Percentiles rank a stretch among this genome's conserved stretches.
These are phyloP conservation scores for Heterocephalus glaber DNA, from an alignment of 2,113 vertebrate species.

Conservation along the genomic window DNA sequence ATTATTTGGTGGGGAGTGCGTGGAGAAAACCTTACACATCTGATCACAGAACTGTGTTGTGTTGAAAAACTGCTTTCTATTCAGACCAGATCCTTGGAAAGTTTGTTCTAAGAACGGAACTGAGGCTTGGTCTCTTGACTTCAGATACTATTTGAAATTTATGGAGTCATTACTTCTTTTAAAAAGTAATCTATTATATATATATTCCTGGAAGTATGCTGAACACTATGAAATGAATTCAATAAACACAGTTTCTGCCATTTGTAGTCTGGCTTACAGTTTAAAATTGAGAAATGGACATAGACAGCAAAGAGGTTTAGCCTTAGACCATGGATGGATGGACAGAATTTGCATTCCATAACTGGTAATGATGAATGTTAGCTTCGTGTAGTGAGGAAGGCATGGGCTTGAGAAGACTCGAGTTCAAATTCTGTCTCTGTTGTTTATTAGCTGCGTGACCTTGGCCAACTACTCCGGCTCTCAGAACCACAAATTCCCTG, in stretches of 20 bases:
- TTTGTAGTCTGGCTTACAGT: neutral
- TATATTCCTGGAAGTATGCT: neutral
- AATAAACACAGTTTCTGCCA: neutral
- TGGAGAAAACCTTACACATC: neutral
- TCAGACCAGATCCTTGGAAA: neutral
- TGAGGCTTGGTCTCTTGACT: slow-evolving; percentile 32
- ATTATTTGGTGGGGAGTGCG: neutral
- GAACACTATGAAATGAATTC: slow-evolving; percentile 37
- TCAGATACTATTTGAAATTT: slow-evolving; percentile 44
- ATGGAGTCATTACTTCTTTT: slow-evolving; percentile 42
- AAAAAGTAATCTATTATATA: neutral
- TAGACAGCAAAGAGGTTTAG: neutral
- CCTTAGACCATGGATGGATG: neutral
- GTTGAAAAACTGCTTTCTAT: neutral
- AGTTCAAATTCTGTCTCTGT: neutral
- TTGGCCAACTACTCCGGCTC: neutral
- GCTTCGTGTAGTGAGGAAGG: neutral
- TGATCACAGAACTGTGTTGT: neutral
- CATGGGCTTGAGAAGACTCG: neutral
- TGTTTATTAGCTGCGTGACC: neutral
- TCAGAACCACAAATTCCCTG: neutral
- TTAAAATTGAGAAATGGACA: neutral
- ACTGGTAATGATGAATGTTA: neutral
- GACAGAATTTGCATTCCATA: neutral
- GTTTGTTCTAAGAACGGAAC: slow-evolving; percentile 23